These are phyloP conservation scores for Macrochelys suwanniensis DNA, from an alignment of 2,797 vertebrate species.

Conservation along the genomic window DNA sequence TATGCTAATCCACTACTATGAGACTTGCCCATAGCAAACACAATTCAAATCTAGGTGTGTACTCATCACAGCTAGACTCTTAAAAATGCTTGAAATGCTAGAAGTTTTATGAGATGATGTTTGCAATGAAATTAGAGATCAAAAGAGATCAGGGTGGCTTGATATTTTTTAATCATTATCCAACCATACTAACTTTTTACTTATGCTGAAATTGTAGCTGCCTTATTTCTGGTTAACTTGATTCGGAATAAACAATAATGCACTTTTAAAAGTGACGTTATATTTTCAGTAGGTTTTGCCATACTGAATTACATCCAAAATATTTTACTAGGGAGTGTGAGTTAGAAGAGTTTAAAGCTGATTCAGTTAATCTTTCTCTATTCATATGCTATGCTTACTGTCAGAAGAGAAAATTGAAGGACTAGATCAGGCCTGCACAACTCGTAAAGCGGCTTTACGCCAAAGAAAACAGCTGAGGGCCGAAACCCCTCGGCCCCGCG, in stretches of 20 bases:
- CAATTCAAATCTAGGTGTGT: neutral
- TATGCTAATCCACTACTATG: neutral
- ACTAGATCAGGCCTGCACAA: neutral
- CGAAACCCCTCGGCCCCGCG: no score
- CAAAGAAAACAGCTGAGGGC: no score
- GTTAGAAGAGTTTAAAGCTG: neutral
- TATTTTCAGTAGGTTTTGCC: neutral
- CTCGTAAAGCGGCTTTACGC: no score
- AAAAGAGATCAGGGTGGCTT: neutral
- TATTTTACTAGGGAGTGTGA: neutral
- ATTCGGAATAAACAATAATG: neutral
- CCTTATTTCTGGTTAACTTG: neutral
- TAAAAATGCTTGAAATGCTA: neutral
- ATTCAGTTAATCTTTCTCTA: neutral
- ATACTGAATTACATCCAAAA: neutral
- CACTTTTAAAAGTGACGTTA: neutral
- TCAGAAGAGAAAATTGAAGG: neutral
- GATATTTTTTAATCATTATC: neutral
- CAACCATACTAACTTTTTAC: neutral
- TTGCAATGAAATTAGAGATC: neutral
- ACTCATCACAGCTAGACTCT: neutral
- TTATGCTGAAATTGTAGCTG: neutral
- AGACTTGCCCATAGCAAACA: neutral
- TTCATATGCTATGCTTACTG: neutral
- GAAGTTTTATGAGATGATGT: neutral